Base-by-base conservation (phyloP, 2,888 invertebrate genomes). In the Neria commutata region DNA sequence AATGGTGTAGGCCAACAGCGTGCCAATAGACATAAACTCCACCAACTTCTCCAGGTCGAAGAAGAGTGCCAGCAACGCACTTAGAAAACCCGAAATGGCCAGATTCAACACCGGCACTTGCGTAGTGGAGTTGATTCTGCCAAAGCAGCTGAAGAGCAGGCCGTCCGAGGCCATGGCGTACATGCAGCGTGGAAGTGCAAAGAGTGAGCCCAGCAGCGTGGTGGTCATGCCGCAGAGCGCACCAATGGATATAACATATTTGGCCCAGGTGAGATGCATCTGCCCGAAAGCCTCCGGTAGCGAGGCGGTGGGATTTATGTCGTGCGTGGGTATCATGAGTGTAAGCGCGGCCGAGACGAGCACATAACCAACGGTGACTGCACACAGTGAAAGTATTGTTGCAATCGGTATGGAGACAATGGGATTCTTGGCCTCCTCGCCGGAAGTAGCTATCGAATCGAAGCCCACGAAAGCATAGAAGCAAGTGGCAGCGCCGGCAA, bases 11-110 rank as follows among this genome's bases (percentile, higher is more conserved):
- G 94, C 94, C 69, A 94, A 80, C 52, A 94, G 83, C 0, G 93
- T 94, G 0, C 93, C 93, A 72, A 96, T 95, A 1, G 95, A 95
- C 93, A 96, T 94, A 76, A 96, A 95, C 76, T 96, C 95, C 0
- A 96, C 94, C 42, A 96, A 83, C 67, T 94, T 94, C 69, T 92
- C 89, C 67, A 96, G 85, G 81, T 96, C 95, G 73, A 95, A 92
- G 34, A 95, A 78, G 40, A 95, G 81, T 3, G 95, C 94, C 64
- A 95, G 89, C 0, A 91, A 56, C 1, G 91, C 91, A 49, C 92
- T 90, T 24, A 88, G 83, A 16, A 90, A 8, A 0, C 93, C 92
- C n/a, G 92, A 90, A 55, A 93, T 86, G 3, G 89, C 85, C 59
- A 94, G 82, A 76, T 92, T 93, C 0, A 87, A 79, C 3, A 92